Percentiles rank a stretch among this genome's conserved stretches.
Evolutionary conservation across 2,888 invertebrate species (phyloP).

Genomic region (Oligia fasciuncula): DNA sequence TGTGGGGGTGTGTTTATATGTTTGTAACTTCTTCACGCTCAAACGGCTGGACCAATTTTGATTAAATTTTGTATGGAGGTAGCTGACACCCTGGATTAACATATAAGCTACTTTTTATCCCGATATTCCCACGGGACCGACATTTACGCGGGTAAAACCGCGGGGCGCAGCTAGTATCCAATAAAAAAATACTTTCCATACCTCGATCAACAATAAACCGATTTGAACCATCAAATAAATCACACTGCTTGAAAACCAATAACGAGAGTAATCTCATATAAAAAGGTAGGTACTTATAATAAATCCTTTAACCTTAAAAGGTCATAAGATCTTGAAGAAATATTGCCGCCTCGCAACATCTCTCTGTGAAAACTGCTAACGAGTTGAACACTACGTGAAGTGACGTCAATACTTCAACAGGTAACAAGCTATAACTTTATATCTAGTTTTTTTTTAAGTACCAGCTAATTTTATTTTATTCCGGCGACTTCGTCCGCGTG

Average conservation of each 20-base stretch:
- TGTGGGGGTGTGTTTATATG: no score
- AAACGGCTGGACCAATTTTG: no score
- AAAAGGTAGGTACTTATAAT: not conserved
- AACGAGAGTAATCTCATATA: not conserved
- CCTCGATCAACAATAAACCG: not conserved
- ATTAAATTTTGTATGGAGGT: no score
- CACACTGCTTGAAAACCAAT: not conserved
- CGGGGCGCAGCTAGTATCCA: no score
- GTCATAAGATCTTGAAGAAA: not conserved
- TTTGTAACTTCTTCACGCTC: no score
- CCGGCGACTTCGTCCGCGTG: no score
- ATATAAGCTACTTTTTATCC: no score
- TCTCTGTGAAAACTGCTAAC: not conserved
- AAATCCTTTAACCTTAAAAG: not conserved
- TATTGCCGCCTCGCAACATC: not conserved
- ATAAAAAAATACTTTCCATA: not conserved
- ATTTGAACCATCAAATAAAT: conserved; percentile 1
- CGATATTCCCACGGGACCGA: no score
- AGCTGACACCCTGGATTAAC: no score
- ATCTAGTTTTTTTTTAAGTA: not conserved
- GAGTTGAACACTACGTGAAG: not conserved
- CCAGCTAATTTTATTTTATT: no score
- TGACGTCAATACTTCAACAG: not conserved
- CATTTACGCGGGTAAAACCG: no score
- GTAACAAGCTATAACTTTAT: not conserved